These are phyloP conservation scores for Antechinus flavipes DNA, from an alignment of 2,113 vertebrate genomes.

Conservation along the genomic window DNA sequence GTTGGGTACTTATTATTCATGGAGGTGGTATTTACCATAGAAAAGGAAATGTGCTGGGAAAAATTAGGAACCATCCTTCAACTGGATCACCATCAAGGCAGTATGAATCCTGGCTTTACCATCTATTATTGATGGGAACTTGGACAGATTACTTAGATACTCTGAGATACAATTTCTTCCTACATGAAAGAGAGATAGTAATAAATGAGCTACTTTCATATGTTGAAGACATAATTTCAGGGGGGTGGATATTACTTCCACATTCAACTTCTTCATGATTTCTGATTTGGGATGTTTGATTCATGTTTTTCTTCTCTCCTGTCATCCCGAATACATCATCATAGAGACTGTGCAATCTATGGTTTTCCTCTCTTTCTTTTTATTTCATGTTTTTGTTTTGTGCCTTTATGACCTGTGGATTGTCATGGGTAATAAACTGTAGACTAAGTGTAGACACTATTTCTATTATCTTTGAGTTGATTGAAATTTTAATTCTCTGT, in stretches of 20 bases:
- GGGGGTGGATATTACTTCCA: too few species aligned
- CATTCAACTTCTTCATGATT: too few species aligned
- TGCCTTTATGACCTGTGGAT: neutral
- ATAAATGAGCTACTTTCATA: neutral
- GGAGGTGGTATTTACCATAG: neutral
- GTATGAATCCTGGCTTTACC: neutral
- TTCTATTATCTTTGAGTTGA: neutral
- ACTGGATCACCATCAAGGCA: neutral
- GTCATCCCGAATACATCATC: too few species aligned
- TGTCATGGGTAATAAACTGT: neutral
- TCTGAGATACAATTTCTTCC: neutral
- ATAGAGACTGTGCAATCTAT: too few species aligned
- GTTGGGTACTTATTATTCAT: neutral
- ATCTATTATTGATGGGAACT: neutral
- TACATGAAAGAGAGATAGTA: neutral
- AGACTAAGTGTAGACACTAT: neutral
- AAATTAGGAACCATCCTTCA: neutral
- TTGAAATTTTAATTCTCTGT: neutral
- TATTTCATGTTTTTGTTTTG: neutral
- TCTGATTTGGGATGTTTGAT: too few species aligned
- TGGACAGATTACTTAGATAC: neutral
- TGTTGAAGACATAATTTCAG: neutral
- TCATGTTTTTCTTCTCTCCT: too few species aligned
- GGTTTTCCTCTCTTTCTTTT: neutral
- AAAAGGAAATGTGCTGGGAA: neutral